Base-by-base conservation (phyloP, 2,888 invertebrate species). In the Athalia circularis region DNA sequence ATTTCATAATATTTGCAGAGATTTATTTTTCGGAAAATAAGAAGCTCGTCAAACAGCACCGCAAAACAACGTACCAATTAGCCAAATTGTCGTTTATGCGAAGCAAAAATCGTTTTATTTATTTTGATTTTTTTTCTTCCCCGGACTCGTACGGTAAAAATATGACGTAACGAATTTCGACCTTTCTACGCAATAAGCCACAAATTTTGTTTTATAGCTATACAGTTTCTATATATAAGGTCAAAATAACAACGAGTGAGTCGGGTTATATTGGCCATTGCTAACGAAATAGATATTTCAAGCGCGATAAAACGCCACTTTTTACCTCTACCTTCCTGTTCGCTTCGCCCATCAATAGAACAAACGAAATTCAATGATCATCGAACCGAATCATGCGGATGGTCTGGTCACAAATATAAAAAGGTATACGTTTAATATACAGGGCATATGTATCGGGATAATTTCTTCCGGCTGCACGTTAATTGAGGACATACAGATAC, bases 191-290 rank as follows among this genome's bases (percentile, higher is more conserved):
- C 29, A 29, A n/a, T n/a, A 29, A 29, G 29, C 29, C 29, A 29
- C 29, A 1, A 29, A 29, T 29, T 29, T 29, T 29, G 29, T 29
- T 62, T 62, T 64, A n/a, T 48, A 45, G 4, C 48, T 29, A 48
- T 57, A 29, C 29, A 13, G 29, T 54, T 8, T 8, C 45, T 43
- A 5, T 75, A 45, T 29, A 48, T 52, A 50, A 29, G 64, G 52
- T 52, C 75, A 62, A 75, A 75, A 75, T 62, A 75, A 75, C 75
- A 75, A 75, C 62, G 75, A n/a, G 50, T 62, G 75, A 75, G 64
- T 75, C 2, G 29, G 29, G 29, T 29, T 29, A 29, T 75, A 75
- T 75, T 75, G 75, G 64, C 64, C 52, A 50, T 75, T 75, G 75
- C 62, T 75, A 75, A 64, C 75, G 62, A 48, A 62, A 75, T 52